Evolutionary conservation across 2,888 invertebrate species (phyloP), one percentile per base, ranked within the genome.

Genomic region (Apamea crenata): DNA sequence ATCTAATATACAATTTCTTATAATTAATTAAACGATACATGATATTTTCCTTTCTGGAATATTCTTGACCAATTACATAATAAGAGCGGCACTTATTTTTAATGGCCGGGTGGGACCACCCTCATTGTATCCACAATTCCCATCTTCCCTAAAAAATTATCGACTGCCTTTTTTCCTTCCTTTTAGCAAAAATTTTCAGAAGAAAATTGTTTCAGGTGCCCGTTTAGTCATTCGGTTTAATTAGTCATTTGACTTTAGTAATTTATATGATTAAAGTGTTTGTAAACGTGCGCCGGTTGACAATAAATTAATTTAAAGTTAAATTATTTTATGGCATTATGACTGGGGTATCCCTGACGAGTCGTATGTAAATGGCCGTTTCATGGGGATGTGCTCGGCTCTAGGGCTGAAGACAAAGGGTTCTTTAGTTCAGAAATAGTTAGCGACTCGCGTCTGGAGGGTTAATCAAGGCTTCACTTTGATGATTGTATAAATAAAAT

Each of bases 51-150:
- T 75, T 77, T 73, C 65, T 66, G 16, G 47, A 75, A 75, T 63
- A 63, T 77, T 77, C 53, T 76, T 77, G 59, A 83, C 32, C 80
- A 83, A 82, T 84, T 76, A 79, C 73, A 44, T 67, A 83, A 72
- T 85, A 80, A 84, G 70, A 79, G 65, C 29, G 75, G 78, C 84
- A 86, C 81, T 89, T 81, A 86, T 56, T 87, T 83, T 86, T 87
- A 88, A 87, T 87, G 77, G 82, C 82, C 18, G 69, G 76, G 69
- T 47, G 68, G 77, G 21, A 47, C n/a, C 67, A 50, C 77, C 78
- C 76, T 81, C 53, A 1, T 29, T 56, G n/a, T 74, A 44, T 25
- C 63, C 66, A 63, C 78, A 40, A 73, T 79, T 70, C 18, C 50
- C 32, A 44, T 69, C 59, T 68, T 29, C 47, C 44, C 53, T 36